Conservation (phyloP, 2,797 vertebrate genomes). For the Spinus pinus region DNA sequence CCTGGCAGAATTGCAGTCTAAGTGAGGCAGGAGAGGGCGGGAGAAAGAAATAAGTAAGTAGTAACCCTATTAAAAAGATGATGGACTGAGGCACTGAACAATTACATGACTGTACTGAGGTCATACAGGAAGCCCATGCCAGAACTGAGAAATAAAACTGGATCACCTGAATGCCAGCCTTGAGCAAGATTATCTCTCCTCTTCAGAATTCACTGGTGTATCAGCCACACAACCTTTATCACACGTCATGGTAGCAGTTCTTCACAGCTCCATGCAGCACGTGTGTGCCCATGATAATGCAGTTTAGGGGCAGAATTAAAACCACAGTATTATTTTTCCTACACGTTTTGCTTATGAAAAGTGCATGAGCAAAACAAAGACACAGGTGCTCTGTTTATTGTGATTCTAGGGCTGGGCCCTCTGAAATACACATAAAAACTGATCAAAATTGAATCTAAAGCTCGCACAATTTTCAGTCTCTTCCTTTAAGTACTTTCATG, state of each 20-base stretch:
- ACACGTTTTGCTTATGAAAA: neutral
- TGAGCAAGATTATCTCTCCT: neutral
- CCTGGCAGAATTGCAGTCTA: slow-evolving; percentile 36
- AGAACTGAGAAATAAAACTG: slow-evolving; percentile 12
- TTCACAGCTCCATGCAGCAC: neutral
- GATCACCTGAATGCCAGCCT: neutral
- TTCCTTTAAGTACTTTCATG: slow-evolving; percentile 18
- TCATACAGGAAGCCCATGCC: slow-evolving; percentile 54
- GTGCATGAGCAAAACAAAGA: neutral
- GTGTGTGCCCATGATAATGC: neutral
- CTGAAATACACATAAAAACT: neutral
- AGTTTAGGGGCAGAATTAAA: neutral
- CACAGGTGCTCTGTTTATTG: neutral
- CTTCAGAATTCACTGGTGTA: neutral
- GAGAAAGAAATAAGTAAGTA: slow-evolving; percentile 58
- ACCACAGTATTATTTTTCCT: neutral
- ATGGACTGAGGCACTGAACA: slow-evolving; percentile 37
- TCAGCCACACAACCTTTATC: neutral
- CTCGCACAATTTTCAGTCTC: neutral
- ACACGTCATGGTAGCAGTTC: neutral
- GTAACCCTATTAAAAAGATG: slow-evolving; percentile 52
- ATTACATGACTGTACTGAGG: slow-evolving; percentile 54
- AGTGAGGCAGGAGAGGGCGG: slow-evolving; percentile 32
- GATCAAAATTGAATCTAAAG: slow-evolving; percentile 45
- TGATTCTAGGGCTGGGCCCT: rapidly evolving